phyloP scores from a whole-genome alignment of 2,797 vertebrate genomes.

The Vireo griseus region DNA sequence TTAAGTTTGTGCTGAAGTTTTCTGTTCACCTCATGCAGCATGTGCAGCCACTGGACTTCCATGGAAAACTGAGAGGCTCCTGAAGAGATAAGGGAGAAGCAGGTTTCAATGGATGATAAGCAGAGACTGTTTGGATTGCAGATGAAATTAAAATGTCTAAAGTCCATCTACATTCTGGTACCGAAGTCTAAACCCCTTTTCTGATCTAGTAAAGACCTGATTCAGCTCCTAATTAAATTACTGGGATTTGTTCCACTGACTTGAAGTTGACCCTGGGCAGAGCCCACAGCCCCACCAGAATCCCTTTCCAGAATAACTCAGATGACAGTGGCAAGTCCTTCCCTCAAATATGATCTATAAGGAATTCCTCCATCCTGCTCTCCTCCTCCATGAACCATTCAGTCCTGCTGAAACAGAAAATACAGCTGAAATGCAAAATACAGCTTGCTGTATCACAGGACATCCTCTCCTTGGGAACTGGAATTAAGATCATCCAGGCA shows the following conservation, averaged over 20 bases:
- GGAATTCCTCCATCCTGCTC: not conserved
- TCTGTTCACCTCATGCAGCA: not conserved
- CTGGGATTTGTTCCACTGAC: not conserved
- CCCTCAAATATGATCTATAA: not conserved
- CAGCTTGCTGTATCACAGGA: not conserved
- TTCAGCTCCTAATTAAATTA: slow-evolving; percentile 18
- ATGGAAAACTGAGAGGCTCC: not conserved
- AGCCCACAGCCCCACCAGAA: not conserved
- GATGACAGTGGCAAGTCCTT: not conserved
- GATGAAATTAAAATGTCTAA: not conserved
- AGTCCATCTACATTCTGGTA: not conserved
- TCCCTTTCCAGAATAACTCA: not conserved
- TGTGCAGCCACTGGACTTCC: not conserved
- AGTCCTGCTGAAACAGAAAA: not conserved
- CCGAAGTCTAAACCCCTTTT: not conserved
- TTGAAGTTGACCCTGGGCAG: not conserved
- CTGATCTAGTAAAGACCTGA: not conserved
- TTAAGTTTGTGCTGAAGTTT: not conserved
- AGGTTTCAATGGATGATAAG: not conserved
- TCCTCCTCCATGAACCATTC: not conserved
- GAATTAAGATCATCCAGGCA: not conserved
- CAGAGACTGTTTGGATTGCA: not conserved
- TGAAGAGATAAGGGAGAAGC: not conserved
- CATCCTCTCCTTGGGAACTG: not conserved
- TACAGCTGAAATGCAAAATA: not conserved